Percentiles rank a stretch among this genome's conserved stretches.
These are phyloP conservation scores for Cephus sareptanus DNA, from an alignment of 2,888 invertebrate species.

Conservation along the genomic window DNA sequence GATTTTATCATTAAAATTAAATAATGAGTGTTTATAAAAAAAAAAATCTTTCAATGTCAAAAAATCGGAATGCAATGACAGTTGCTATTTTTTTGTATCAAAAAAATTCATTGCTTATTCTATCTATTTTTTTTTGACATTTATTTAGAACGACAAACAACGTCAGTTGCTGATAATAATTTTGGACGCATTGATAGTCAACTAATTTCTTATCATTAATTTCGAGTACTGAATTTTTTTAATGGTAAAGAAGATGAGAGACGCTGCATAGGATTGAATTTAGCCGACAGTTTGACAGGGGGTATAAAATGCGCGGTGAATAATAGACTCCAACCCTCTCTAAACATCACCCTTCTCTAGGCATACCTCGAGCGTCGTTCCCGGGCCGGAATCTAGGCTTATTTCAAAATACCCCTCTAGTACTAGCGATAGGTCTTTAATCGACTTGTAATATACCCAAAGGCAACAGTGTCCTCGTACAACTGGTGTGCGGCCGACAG, in stretches of 20 bases:
- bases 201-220: no score
- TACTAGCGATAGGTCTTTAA: conserved; percentile 35
- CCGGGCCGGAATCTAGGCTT: conserved; percentile 31
- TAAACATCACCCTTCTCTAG: conserved; percentile 58
- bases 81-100: no score
- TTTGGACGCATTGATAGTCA: no score
- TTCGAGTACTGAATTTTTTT: no score
- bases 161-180: no score
- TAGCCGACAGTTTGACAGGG: conserved; percentile 61
- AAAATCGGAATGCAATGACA: no score
- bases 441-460: conserved; percentile 44
- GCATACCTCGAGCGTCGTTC: conserved; percentile 45
- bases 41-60: no score
- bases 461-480: conserved; percentile 16
- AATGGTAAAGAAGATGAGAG: conserved; percentile 46
- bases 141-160: no score
- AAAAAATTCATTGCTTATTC: no score
- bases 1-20: no score
- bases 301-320: conserved; percentile 61
- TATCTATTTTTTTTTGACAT: no score
- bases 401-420: conserved; percentile 34
- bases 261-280: conserved; percentile 61
- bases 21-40: no score
- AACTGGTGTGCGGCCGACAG: neutral
- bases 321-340: conserved; percentile 64